Conservation (phyloP, 2,113 vertebrate species). For the Dolichotis patagonum region DNA sequence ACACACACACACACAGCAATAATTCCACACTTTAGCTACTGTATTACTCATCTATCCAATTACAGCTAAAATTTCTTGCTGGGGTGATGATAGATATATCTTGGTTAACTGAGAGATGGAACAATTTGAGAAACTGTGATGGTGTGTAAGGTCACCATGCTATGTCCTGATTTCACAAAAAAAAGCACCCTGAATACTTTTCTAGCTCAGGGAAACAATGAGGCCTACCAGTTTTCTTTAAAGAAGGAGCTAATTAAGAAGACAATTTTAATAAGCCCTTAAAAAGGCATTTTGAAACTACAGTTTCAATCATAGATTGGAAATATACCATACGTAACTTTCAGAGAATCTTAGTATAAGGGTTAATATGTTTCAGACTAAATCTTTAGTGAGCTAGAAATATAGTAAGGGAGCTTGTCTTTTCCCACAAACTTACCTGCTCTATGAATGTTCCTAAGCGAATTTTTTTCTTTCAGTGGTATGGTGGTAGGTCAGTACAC, state of each 20-base stretch:
- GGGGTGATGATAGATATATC: neutral
- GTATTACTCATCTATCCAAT: neutral
- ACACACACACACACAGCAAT: no score
- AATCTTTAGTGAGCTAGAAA: neutral
- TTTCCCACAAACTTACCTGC: neutral
- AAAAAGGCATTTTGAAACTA: neutral
- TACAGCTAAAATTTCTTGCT: constrained; percentile 58
- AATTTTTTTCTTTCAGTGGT: neutral
- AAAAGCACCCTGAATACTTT: constrained; percentile 53
- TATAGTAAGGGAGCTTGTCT: neutral
- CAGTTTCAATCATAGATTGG: neutral
- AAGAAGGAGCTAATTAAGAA: constrained; percentile 31
- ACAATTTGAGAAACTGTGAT: constrained; percentile 32
- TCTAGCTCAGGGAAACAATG: constrained; percentile 20
- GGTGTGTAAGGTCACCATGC: neutral
- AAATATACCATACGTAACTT: neutral
- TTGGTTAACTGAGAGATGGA: constrained; percentile 60
- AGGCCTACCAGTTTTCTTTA: neutral
- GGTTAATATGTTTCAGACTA: neutral
- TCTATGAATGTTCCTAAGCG: neutral
- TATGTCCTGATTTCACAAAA: constrained; percentile 2
- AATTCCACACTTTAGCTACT: neutral
- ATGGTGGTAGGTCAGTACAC: no score
- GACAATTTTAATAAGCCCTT: constrained; percentile 29
- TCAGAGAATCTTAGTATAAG: neutral